Percentiles rank a stretch among this genome's conserved stretches.
phyloP scores from a whole-genome alignment of 2,888 invertebrate genomes.

The Chaetogeoica ovagalla region DNA sequence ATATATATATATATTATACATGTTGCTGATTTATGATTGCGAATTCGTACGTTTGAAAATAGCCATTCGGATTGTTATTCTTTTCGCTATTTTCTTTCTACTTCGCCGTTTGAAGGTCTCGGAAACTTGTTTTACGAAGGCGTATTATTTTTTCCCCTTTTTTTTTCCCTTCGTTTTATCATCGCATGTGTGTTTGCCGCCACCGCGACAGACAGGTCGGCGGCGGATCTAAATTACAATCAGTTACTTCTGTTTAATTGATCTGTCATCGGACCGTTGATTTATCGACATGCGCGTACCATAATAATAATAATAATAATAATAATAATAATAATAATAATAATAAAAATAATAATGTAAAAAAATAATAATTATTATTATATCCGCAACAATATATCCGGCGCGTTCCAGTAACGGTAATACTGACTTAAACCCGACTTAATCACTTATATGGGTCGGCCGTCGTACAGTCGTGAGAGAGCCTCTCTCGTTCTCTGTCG shows the following conservation, averaged over 20 bases:
- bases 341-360: conserved; percentile 10
- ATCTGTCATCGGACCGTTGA: conserved; percentile 44
- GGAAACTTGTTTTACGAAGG: conserved; percentile 41
- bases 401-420: conserved; percentile 28
- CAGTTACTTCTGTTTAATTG: conserved; percentile 48
- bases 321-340: conserved; percentile 1
- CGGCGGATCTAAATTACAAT: conserved; percentile 46
- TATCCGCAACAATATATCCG: conserved; percentile 17
- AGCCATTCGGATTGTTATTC: background rate
- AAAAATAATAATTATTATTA: background rate
- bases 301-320: conserved; percentile 7
- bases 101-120: background rate
- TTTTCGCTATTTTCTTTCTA: conserved; percentile 12
- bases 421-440: background rate
- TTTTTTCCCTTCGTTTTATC: conserved; percentile 14
- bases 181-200: conserved; percentile 1
- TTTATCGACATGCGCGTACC: conserved; percentile 24
- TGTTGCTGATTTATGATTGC: background rate
- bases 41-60: background rate
- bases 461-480: background rate
- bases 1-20: too few species aligned
- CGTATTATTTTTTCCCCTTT: conserved; percentile 20
- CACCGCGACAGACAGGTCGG: conserved; percentile 36
- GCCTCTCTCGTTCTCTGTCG: background rate
- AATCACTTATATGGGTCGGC: conserved; percentile 6